Evolutionary conservation across 2,113 vertebrate species (phyloP), one percentile per base, ranked within the genome.

Genomic region (Gadus macrocephalus): DNA sequence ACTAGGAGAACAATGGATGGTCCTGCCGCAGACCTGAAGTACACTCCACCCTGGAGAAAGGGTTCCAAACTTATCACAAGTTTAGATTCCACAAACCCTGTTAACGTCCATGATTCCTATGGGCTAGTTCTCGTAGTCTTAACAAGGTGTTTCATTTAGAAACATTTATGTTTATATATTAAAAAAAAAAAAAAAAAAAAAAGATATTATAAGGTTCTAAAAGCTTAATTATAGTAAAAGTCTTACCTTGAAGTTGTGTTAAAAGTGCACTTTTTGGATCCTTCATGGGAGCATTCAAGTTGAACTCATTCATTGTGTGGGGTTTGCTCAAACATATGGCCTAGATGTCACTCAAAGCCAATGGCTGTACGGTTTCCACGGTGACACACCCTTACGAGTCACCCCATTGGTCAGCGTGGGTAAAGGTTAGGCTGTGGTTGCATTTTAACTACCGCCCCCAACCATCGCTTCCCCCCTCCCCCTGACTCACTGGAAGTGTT

Each of bases 281-380:
- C 31, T 35, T 35, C 31, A 35, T 35, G 31, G 31, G 31, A 35
- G 31, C 31, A 22, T 81, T 78, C 75, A 55, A 27, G 64, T 71
- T 49, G 64, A 73, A 74, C 64, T 59, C 38, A 19, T 83, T 84
- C 83, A 89, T 87, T 88, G 75, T 81, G 75, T 11, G 56, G 0
- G 42, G 83, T 86, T 84, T 58, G 55, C 2, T 69, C 62, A 53
- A 25, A 72, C 73, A 62, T 75, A 68, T 19, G 68, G 20, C 16
- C 70, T 67, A 5, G 60, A 73, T 16, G 63, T 53, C 38, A 16
- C 58, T 63, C 31, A 12, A 20, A 77, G 66, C 86, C 86, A 89
- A 78, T 89, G 19, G 53, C 2, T 6, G 62, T 27, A 0, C 5
- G 2, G 63, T 66, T 63, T 84, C 73, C 56, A 1, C 2, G 1